phyloP scores from a whole-genome alignment of 2,113 vertebrate species.

The Scopus umbretta region DNA sequence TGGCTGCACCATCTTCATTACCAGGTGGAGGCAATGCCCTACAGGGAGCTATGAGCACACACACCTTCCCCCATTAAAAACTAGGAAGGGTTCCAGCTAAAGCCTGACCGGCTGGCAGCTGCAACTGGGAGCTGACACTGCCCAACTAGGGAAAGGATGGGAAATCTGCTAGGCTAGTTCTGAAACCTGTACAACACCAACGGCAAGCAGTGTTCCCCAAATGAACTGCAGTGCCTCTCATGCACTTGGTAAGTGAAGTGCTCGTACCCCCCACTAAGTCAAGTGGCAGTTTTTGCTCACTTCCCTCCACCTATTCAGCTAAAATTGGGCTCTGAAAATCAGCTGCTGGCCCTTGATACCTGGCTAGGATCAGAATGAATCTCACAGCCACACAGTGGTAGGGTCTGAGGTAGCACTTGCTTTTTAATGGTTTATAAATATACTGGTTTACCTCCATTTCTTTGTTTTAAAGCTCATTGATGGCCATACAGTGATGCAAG shows the following conservation, averaged over 20 bases:
- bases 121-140: neutral
- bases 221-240: neutral
- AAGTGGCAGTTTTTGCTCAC: neutral
- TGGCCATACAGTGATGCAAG: conserved; percentile 23
- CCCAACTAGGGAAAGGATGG: neutral
- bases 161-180: neutral
- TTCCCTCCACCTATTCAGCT: neutral
- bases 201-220: neutral
- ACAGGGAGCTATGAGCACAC: neutral
- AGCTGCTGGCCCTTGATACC: neutral
- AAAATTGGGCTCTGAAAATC: neutral
- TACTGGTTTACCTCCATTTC: neutral
- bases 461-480: conserved; percentile 46
- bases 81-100: neutral
- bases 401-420: neutral
- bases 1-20: neutral
- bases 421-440: neutral
- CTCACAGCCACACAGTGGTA: neutral
- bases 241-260: neutral
- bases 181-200: neutral
- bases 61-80: neutral
- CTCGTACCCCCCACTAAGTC: fast-evolving
- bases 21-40: neutral
- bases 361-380: neutral
- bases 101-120: neutral